Evolutionary conservation across 2,113 vertebrate species (phyloP), one percentile per base, ranked within the genome.

Genomic region (Campylomormyrus tamandua): DNA sequence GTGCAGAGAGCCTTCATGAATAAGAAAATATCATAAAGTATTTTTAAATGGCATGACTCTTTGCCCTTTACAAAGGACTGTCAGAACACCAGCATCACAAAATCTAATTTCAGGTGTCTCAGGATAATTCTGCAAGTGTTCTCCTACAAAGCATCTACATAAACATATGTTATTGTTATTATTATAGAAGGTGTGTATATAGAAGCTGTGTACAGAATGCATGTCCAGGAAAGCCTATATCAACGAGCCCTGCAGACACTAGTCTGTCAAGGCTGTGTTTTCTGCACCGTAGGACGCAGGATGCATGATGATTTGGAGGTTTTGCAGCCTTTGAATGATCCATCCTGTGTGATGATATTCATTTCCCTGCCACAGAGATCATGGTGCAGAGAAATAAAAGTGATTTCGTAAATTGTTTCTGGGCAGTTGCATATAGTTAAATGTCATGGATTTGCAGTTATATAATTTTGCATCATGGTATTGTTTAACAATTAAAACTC

Each of bases 21-120:
- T 87, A 87, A 87, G 27, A 53, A 27, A 87, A 15, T 87, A 11
- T 87, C 49, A 48, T 53, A 17, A 87, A 87, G 49, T 56, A 87
- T 35, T 87, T 87, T 87, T 35, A 87, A 56, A 87, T 7, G n/a
- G 46, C 35, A 15, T 49, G 6, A 31, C 49, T 87, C 10, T 87
- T 87, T 87, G 49, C 84, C 84, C 50, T 87, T 19, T 87, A 35
- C 31, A 56, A 52, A 24, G 2, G 4, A 35, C 27, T 27, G 19
- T 21, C 8, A 85, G 83, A 85, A 45, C 15, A 45, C 19, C 45
- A 11, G 83, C 24, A 50, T 1, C n/a, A 86, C 21, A 86, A 50
- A 48, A 11, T 50, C 5, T 45, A n/a, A 49, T 49, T 49, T 50
- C 83, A 49, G 42, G 42, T 24, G 17, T n/a, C 24, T 49, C 21